phyloP scores from a whole-genome alignment of 2,888 invertebrate species.

The Aphrophora alni region DNA sequence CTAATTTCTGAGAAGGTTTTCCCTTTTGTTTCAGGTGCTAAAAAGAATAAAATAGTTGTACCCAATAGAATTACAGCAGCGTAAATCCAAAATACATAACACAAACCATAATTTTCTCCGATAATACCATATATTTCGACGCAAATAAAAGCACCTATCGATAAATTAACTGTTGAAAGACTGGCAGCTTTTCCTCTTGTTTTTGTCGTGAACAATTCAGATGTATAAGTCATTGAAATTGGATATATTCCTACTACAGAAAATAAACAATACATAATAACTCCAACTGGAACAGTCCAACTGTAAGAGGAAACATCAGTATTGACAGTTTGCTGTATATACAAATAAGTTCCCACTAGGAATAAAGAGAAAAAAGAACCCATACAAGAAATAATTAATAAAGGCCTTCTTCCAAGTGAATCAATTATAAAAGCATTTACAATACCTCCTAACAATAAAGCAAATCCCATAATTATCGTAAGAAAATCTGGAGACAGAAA shows the following conservation, averaged over 20 bases:
- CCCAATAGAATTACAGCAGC: not conserved
- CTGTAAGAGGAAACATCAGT: not conserved
- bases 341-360: not conserved
- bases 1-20: slow-evolving; percentile 20
- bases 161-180: slow-evolving; percentile 7
- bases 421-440: not conserved
- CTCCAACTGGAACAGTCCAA: slow-evolving; percentile 10
- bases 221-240: slow-evolving; percentile 23
- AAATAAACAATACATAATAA: slow-evolving; percentile 22
- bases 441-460: not conserved
- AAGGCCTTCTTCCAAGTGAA: slow-evolving; percentile 1
- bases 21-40: slow-evolving; percentile 30
- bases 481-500: slow-evolving; percentile 16
- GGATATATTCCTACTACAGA: slow-evolving; percentile 25
- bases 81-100: not conserved
- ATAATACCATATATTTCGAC: not conserved
- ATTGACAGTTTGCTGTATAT: not conserved
- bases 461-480: slow-evolving; percentile 28
- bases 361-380: slow-evolving; percentile 12
- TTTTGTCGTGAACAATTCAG: slow-evolving; percentile 30
- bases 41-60: not conserved
- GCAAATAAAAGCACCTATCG: slow-evolving; percentile 7
- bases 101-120: not conserved
- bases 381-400: slow-evolving; percentile 4
- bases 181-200: slow-evolving; percentile 18